A percentile compares a stretch with the other conserved stretches of the same genome.
Evolutionary conservation across 2,113 vertebrate genomes (phyloP).

Genomic region (Plecturocebus donacophilus): DNA sequence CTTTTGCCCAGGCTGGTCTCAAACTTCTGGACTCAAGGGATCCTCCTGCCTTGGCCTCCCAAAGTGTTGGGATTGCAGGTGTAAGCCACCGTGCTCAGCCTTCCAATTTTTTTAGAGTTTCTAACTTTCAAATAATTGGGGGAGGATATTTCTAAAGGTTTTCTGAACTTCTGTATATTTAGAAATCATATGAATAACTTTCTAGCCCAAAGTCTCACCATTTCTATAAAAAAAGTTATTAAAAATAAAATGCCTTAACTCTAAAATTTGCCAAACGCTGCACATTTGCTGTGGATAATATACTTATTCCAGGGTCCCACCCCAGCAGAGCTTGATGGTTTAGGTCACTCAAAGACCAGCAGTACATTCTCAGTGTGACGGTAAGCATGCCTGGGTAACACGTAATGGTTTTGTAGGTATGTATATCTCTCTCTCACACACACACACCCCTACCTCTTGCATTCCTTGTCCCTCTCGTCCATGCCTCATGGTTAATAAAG

Average conservation of each 20-base stretch:
- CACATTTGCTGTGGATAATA: not conserved
- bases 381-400: not conserved
- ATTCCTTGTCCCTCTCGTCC: not conserved
- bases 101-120: not conserved
- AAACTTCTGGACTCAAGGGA: no score
- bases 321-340: not conserved
- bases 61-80: no score
- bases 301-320: not conserved
- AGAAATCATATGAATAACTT: conserved; percentile 31
- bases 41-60: no score
- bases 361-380: not conserved
- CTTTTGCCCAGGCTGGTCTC: no score
- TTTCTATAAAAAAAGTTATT: not conserved
- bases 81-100: no score
- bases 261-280: not conserved
- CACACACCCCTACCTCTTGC: not conserved
- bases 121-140: conserved; percentile 44
- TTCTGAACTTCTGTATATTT: conserved; percentile 29
- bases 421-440: no score
- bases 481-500: not conserved
- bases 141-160: conserved; percentile 34
- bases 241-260: conserved; percentile 25
- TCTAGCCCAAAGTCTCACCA: not conserved
- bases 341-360: not conserved
- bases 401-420: not conserved